Evolutionary conservation across 2,113 vertebrate genomes (phyloP).

Genomic region (Propithecus coquereli): DNA sequence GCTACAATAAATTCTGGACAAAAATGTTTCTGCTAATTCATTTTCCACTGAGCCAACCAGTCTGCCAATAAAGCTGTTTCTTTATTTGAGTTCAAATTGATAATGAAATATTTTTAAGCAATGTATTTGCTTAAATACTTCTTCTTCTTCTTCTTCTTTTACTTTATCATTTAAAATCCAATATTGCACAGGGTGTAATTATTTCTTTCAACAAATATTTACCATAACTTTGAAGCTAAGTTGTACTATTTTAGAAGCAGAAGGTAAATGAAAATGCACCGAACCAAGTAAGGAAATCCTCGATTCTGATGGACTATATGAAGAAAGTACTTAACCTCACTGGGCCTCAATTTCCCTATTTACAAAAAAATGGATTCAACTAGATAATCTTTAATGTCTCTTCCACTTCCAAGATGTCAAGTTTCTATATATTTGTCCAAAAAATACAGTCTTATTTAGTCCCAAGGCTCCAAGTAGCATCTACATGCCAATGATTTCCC

Average conservation of each 20-base stretch:
- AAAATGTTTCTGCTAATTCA: constrained; percentile 64
- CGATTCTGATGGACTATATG: too few relatives aligned
- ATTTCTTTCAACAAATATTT: constrained; percentile 52
- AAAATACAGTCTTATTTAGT: neutral
- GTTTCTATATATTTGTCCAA: neutral
- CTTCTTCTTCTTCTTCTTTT: constrained; percentile 18
- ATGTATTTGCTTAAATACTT: constrained; percentile 8
- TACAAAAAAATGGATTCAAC: neutral
- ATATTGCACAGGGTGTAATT: constrained; percentile 22
- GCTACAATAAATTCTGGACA: constrained; percentile 52
- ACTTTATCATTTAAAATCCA: constrained; percentile 48
- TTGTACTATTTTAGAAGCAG: constrained; percentile 17
- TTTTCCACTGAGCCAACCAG: constrained; percentile 54
- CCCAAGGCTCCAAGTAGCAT: neutral
- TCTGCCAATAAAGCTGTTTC: constrained; percentile 46
- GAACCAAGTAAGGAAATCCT: neutral
- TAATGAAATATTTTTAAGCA: constrained; percentile 53
- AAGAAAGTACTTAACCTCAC: neutral
- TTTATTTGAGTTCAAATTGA: constrained; percentile 57
- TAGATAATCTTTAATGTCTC: neutral
- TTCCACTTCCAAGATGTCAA: neutral
- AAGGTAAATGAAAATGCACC: neutral
- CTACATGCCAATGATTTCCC: neutral
- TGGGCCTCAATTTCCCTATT: neutral
- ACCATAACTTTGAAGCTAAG: constrained; percentile 29